Evolutionary conservation across 2,888 invertebrate genomes (phyloP).

Genomic region (Bedellia somnulentella): DNA sequence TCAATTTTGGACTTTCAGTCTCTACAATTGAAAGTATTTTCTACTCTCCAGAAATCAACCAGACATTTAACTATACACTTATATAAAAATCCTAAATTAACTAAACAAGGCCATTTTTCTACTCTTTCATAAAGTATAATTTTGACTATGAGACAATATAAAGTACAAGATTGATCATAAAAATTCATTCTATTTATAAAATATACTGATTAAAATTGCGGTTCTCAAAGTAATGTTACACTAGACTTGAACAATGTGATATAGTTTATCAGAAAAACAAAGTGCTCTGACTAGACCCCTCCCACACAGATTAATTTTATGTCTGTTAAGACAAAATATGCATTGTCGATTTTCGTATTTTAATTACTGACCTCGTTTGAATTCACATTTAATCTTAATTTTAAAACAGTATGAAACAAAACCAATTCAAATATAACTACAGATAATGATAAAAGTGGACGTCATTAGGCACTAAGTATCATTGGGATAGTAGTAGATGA

Average conservation of each 20-base stretch:
- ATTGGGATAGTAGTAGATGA: constrained; percentile 25
- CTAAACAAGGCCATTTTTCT: constrained; percentile 52
- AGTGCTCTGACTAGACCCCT: constrained; percentile 55
- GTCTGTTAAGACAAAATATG: no score
- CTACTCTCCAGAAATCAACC: constrained; percentile 11
- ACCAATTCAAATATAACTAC: no score
- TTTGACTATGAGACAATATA: no score
- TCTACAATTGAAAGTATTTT: constrained; percentile 45
- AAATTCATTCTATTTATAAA: no score
- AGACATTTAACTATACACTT: neutral
- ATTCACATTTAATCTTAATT: no score
- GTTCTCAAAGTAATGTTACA: no score
- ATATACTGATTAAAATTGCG: no score
- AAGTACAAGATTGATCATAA: no score
- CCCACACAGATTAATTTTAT: constrained; percentile 32
- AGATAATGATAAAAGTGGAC: constrained; percentile 47
- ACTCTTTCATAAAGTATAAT: no score
- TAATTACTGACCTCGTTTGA: constrained; percentile 52
- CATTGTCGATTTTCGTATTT: no score
- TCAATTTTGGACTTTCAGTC: constrained; percentile 60
- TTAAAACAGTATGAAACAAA: no score
- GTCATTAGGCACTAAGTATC: constrained; percentile 48
- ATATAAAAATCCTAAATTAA: constrained; percentile 11
- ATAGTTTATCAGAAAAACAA: constrained; percentile 40
- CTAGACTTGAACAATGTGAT: constrained; percentile 10